Percentiles rank a stretch among this genome's conserved stretches.
These are phyloP conservation scores for Poecile montanus DNA, from an alignment of 2,797 vertebrate species.

Conservation along the genomic window DNA sequence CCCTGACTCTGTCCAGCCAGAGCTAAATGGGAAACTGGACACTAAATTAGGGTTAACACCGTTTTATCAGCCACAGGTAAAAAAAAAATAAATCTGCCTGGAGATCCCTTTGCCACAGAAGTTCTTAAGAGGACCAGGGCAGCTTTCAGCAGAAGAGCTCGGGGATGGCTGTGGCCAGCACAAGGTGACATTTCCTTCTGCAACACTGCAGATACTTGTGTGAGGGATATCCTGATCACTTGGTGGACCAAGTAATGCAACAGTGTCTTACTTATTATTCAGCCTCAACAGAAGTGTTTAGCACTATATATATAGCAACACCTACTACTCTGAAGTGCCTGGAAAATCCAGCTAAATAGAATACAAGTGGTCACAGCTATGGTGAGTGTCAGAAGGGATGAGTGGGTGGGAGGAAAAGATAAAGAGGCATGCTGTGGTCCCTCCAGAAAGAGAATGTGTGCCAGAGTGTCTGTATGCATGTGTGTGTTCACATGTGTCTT, in stretches of 20 bases:
- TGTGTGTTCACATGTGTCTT: fast-evolving
- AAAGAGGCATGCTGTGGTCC: neutral
- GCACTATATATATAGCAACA: neutral
- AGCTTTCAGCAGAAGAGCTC: neutral
- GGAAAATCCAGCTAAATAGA: conserved; percentile 4
- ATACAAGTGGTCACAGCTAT: neutral
- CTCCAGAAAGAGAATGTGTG: neutral
- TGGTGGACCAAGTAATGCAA: neutral
- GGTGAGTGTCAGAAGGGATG: neutral
- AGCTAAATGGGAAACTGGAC: neutral
- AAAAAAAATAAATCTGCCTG: neutral
- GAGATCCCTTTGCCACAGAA: neutral
- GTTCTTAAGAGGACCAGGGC: neutral
- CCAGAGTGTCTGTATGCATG: neutral
- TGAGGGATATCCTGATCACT: neutral
- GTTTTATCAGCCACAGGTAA: neutral
- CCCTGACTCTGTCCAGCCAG: neutral
- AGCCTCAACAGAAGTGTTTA: neutral
- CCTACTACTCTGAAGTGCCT: neutral
- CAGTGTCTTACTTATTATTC: neutral
- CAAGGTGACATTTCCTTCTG: neutral
- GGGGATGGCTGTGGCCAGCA: neutral
- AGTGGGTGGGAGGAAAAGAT: neutral
- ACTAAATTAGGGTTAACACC: neutral
- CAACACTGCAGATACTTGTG: neutral